Evolutionary conservation across 2,113 vertebrate genomes (phyloP).

Genomic region (Phycodurus eques): DNA sequence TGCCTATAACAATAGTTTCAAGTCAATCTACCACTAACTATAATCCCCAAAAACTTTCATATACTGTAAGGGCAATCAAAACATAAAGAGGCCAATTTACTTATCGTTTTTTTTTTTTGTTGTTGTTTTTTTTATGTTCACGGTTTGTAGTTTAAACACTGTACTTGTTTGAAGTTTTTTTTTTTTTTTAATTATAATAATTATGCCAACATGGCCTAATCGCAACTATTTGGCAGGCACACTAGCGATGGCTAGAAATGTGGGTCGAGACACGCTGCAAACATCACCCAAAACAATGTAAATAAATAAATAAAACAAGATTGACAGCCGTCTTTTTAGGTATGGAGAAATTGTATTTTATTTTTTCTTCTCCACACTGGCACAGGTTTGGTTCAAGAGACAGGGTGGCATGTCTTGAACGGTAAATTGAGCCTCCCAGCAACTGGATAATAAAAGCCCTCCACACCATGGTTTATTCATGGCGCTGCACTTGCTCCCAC

Average conservation of each 20-base stretch:
- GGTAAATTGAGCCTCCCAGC: slow-evolving; percentile 33
- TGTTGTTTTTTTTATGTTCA: too few relatives aligned
- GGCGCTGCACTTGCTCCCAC: slow-evolving; percentile 25
- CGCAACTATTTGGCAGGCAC: too few relatives aligned
- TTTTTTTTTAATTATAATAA: too few relatives aligned
- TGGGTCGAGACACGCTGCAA: not conserved
- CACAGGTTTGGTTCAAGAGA: not conserved
- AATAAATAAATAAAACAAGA: not conserved
- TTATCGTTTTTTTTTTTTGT: too few relatives aligned
- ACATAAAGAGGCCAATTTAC: too few relatives aligned
- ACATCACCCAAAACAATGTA: not conserved
- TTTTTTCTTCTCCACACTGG: not conserved
- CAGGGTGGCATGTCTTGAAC: slow-evolving; percentile 12
- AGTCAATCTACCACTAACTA: not conserved
- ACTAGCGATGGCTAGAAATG: not conserved
- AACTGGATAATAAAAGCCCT: slow-evolving; percentile 38
- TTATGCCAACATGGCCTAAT: too few relatives aligned
- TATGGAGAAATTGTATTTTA: not conserved
- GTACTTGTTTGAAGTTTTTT: too few relatives aligned
- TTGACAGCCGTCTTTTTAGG: not conserved
- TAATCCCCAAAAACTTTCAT: not conserved
- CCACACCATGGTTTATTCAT: slow-evolving; percentile 57
- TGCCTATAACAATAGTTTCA: not conserved
- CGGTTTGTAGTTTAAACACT: too few relatives aligned
- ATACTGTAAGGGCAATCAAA: too few relatives aligned